phyloP scores from a whole-genome alignment of 2,113 vertebrate genomes.

The Cyphomyrus plagiostoma region DNA sequence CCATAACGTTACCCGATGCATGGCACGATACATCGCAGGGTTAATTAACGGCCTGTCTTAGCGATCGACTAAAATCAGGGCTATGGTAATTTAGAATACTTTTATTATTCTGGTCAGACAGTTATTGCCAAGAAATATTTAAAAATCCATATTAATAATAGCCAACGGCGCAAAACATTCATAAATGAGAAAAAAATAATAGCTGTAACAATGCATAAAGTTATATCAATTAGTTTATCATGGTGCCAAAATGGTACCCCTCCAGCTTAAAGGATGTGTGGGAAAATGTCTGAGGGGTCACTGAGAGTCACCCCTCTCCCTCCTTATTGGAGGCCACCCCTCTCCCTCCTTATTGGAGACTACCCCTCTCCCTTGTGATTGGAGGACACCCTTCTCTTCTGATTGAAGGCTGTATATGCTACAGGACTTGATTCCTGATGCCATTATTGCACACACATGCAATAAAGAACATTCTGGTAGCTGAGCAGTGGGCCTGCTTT shows the following conservation, averaged over 20 bases:
- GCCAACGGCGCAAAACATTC: neutral
- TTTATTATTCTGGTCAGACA: neutral
- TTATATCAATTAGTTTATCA: neutral
- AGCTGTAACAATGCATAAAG: neutral
- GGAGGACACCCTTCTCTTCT: neutral
- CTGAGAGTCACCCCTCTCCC: neutral
- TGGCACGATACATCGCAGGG: neutral
- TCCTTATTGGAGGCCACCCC: neutral
- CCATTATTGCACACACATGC: neutral
- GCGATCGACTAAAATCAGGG: neutral
- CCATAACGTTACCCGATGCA: neutral
- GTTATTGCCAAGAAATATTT: neutral
- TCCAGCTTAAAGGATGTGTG: neutral
- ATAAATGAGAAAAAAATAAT: slow-evolving; percentile 4
- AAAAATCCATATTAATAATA: neutral
- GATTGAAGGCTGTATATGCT: neutral
- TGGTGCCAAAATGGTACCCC: neutral
- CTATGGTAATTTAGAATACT: neutral
- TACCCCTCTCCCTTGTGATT: neutral
- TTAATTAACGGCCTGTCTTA: neutral
- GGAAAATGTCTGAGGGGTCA: neutral
- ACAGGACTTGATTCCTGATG: neutral
- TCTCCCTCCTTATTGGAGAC: neutral
- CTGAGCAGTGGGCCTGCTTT: neutral
- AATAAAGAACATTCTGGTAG: neutral